Evolutionary conservation across 2,113 vertebrate species (phyloP).

Genomic region (Rhinoptilus africanus): DNA sequence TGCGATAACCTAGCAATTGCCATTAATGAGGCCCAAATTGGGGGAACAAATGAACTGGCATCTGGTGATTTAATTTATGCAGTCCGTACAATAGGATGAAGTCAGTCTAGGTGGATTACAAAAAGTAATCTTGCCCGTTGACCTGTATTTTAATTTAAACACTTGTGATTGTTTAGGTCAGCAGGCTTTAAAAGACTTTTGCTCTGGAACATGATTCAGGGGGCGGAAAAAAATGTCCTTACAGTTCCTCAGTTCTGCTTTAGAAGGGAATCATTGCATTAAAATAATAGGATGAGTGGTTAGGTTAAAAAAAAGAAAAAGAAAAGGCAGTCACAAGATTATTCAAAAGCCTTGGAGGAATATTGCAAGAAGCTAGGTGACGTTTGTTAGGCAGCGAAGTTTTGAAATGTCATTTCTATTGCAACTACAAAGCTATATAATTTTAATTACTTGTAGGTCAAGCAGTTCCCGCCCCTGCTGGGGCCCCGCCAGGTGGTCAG

Average conservation of each 20-base stretch:
- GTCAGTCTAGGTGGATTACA: neutral
- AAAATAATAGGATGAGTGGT: conserved; percentile 44
- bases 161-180: neutral
- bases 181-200: neutral
- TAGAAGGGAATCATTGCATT: conserved; percentile 23
- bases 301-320: conserved; percentile 77
- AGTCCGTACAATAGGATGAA: neutral
- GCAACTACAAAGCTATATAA: conserved; percentile 18
- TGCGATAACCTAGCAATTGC: neutral
- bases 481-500: conserved; percentile 89
- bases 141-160: neutral
- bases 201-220: neutral
- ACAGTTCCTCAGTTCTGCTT: neutral
- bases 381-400: conserved; percentile 5
- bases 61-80: neutral
- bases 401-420: neutral
- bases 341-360: conserved; percentile 83
- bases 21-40: neutral
- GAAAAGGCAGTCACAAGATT: conserved; percentile 80
- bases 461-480: conserved; percentile 82
- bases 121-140: neutral
- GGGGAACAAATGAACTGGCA: neutral
- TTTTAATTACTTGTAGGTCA: conserved; percentile 70
- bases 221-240: neutral
- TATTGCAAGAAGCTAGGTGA: conserved; percentile 85